These are phyloP conservation scores for Avahi laniger DNA, from an alignment of 2,797 vertebrate genomes.

Conservation along the genomic window DNA sequence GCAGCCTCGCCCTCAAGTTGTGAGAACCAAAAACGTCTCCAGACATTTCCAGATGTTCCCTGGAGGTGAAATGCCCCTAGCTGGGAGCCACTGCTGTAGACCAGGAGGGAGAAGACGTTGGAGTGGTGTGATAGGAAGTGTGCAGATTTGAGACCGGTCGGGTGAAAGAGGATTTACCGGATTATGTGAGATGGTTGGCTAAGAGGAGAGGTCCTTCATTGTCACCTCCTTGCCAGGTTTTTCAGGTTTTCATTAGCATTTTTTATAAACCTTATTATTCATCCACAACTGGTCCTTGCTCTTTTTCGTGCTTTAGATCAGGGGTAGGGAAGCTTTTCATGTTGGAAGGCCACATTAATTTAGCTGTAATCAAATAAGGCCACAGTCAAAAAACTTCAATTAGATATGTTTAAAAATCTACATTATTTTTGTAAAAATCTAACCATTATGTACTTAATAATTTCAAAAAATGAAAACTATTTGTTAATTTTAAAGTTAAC, in stretches of 20 bases:
- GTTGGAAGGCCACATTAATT: background rate
- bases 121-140: background rate
- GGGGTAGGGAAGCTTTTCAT: background rate
- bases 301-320: background rate
- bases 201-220: background rate
- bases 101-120: no score
- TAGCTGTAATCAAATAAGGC: background rate
- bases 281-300: background rate
- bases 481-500: background rate
- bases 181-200: rapidly evolving
- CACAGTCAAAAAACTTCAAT: background rate
- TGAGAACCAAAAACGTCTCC: background rate
- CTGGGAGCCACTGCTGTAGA: background rate
- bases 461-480: no score
- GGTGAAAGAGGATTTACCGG: background rate
- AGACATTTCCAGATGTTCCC: background rate
- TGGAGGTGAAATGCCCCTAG: rapidly evolving
- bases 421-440: background rate
- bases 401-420: background rate
- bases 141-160: background rate
- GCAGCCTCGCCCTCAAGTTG: background rate
- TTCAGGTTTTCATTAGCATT: background rate
- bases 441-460: background rate
- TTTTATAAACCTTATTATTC: background rate
- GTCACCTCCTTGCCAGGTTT: background rate